Conservation (phyloP, 2,888 invertebrate species). For the Adineta ricciae region DNA sequence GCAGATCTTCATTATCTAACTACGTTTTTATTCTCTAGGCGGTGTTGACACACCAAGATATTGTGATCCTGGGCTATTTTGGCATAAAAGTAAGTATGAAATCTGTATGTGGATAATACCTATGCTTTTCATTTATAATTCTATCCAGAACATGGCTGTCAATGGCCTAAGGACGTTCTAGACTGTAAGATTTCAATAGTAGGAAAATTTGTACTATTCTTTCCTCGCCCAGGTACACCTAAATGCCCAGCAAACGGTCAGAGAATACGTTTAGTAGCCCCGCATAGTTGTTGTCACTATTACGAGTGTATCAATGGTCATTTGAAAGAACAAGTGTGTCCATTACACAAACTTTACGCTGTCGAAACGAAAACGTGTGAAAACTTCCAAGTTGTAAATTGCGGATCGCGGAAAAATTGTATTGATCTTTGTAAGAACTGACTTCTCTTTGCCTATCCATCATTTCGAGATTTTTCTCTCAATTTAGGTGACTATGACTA, state of each 20-base stretch:
- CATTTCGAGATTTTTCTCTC: not conserved
- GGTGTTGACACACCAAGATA: constrained; percentile 24
- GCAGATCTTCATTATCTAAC: too few species aligned
- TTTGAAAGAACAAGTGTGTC: constrained; percentile 30
- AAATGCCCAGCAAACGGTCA: constrained; percentile 29
- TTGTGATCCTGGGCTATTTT: constrained; percentile 32
- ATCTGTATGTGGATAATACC: not conserved
- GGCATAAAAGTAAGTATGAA: constrained; percentile 12
- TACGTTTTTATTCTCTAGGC: not conserved
- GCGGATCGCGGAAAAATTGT: constrained; percentile 32
- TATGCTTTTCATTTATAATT: not conserved
- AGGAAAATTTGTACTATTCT: not conserved
- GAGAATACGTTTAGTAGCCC: constrained; percentile 27
- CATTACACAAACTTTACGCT: constrained; percentile 27
- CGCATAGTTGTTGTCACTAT: constrained; percentile 32
- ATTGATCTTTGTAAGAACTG: constrained; percentile 25
- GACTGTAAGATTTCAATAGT: not conserved
- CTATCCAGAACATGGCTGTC: not conserved
- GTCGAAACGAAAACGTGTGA: constrained; percentile 30
- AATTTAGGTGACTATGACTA: constrained; percentile 27
- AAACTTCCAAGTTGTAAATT: constrained; percentile 31
- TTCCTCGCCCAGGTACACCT: constrained; percentile 19
- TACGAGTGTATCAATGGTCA: constrained; percentile 33
- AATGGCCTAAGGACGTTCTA: constrained; percentile 5
- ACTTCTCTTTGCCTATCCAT: not conserved